A percentile compares a stretch with the other conserved stretches of the same genome.
Evolutionary conservation across 2,797 vertebrate species (phyloP).

Genomic region (Sebastes vulpes): DNA sequence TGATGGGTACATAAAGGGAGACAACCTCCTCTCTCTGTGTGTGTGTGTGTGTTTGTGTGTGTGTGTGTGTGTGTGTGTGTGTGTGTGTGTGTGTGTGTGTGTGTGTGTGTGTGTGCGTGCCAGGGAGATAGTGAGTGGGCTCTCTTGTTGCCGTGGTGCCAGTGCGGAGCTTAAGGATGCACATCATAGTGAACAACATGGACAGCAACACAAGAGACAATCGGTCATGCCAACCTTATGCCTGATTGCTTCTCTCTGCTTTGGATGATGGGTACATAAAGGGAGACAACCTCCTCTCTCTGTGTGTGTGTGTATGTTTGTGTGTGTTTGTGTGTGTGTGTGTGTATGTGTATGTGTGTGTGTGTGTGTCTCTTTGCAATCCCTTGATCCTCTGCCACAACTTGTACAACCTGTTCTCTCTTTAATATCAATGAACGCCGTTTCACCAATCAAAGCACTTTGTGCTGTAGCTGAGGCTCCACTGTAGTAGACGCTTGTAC

Average conservation of each 20-base stretch:
- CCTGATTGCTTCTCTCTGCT: slow-evolving; percentile 56
- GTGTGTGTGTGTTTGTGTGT: no score
- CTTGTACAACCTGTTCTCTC: slow-evolving; percentile 21
- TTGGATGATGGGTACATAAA: slow-evolving; percentile 32
- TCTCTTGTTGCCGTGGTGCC: slow-evolving; percentile 49
- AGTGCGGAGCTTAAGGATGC: slow-evolving; percentile 56
- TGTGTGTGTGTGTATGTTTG: not conserved
- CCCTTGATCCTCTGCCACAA: slow-evolving; percentile 25
- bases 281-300: not conserved
- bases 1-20: no score
- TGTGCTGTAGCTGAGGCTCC: not conserved
- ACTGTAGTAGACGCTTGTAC: not conserved
- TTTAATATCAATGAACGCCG: not conserved
- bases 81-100: not conserved
- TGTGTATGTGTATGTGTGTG: not conserved
- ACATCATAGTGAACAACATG: slow-evolving; percentile 63
- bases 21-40: no score
- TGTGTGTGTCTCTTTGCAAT: slow-evolving; percentile 1
- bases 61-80: not conserved
- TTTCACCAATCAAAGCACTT: not conserved
- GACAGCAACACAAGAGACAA: slow-evolving; percentile 70
- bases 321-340: not conserved
- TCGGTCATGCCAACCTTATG: slow-evolving; percentile 65
- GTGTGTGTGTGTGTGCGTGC: not conserved
- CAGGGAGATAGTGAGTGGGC: slow-evolving; percentile 19